Conservation (phyloP, 2,113 vertebrate species). For the Chionis minor region DNA sequence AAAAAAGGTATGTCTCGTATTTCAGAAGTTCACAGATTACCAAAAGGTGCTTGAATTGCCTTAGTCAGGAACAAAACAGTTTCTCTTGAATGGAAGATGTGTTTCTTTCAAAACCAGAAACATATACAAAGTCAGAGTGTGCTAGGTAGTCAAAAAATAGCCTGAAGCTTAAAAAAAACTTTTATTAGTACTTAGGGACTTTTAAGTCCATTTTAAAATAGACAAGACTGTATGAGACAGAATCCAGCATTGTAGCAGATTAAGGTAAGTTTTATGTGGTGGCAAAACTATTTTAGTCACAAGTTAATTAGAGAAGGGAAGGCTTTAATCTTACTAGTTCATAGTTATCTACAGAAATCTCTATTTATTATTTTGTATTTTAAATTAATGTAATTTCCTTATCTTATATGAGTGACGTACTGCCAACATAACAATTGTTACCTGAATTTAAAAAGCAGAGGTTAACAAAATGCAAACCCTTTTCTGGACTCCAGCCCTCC, state of each 20-base stretch:
- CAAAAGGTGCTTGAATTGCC: neutral
- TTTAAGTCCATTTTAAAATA: neutral
- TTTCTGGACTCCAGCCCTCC: neutral
- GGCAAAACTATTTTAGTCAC: neutral
- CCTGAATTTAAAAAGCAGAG: neutral
- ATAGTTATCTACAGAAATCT: neutral
- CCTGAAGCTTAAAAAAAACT: neutral
- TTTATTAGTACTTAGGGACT: neutral
- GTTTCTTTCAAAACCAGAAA: neutral
- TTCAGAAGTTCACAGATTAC: neutral
- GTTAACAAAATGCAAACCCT: neutral
- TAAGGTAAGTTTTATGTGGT: neutral
- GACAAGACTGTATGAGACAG: neutral
- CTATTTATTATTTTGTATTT: neutral
- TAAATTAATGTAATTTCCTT: neutral
- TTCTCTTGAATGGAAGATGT: neutral
- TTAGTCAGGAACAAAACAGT: rapidly evolving
- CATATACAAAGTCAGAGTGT: rapidly evolving
- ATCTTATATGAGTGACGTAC: neutral
- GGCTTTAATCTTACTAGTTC: neutral
- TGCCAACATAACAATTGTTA: neutral
- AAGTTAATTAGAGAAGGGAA: neutral
- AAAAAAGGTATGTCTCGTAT: conserved; percentile 80
- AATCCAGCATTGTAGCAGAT: neutral
- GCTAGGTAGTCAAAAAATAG: neutral